Evolutionary conservation across 2,113 vertebrate genomes (phyloP).

Genomic region (Mustela lutreola): DNA sequence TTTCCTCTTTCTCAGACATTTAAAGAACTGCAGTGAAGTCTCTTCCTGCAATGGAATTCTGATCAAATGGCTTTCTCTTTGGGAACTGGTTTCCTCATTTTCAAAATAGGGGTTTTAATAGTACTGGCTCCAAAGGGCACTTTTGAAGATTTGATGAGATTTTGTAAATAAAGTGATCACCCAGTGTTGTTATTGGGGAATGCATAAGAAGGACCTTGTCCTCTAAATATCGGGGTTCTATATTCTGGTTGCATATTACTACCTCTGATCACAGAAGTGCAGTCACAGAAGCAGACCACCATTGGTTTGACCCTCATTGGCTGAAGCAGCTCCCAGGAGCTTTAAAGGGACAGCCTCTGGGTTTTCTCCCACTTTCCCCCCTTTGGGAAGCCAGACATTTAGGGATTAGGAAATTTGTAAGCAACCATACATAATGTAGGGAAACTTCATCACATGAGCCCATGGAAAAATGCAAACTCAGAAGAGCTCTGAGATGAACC

Average conservation of each 20-base stretch:
- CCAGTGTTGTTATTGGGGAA: background rate
- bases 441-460: background rate
- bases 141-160: background rate
- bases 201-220: background rate
- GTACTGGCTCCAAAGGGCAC: background rate
- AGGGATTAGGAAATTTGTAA: background rate
- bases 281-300: background rate
- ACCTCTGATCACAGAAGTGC: background rate
- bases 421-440: background rate
- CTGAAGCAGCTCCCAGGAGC: background rate
- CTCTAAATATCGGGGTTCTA: background rate
- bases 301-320: background rate
- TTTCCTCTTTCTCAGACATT: background rate
- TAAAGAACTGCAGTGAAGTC: background rate
- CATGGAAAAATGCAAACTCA: background rate
- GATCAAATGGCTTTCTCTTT: background rate
- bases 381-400: background rate
- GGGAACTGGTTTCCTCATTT: conserved; percentile 9
- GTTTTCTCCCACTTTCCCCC: background rate
- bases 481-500: background rate
- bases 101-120: background rate
- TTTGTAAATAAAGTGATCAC: background rate
- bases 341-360: background rate
- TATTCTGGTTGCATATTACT: background rate
- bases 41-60: background rate